These are phyloP conservation scores for Thumatha senex DNA, from an alignment of 2,888 invertebrate genomes.

Conservation along the genomic window DNA sequence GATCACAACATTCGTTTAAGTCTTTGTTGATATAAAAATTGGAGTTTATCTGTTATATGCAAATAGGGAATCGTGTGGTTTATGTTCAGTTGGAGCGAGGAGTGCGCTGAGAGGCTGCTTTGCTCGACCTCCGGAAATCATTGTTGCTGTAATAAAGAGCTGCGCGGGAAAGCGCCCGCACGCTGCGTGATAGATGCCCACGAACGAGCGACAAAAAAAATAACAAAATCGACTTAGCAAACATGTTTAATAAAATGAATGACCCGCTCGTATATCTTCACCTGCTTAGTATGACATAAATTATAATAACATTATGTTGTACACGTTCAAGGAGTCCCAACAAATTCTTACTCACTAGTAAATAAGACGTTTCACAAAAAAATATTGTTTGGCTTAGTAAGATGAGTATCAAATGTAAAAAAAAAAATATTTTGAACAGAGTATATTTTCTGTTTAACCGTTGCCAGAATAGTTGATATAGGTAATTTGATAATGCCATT, in stretches of 20 bases:
- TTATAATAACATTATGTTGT: constrained; percentile 83
- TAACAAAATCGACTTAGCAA: constrained; percentile 81
- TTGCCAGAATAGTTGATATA: constrained; percentile 48
- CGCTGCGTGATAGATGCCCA: constrained; percentile 81
- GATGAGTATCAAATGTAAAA: constrained; percentile 64
- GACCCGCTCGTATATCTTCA: constrained; percentile 82
- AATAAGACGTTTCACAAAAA: constrained; percentile 76
- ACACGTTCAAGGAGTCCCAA: constrained; percentile 79
- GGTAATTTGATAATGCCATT: constrained; percentile 12
- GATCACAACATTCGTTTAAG: not conserved
- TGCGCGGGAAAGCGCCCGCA: constrained; percentile 76
- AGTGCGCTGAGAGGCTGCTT: constrained; percentile 33
- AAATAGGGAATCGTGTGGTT: constrained; percentile 37
- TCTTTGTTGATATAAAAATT: constrained; percentile 2
- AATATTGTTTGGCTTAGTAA: constrained; percentile 69
- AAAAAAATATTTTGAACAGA: constrained; percentile 53
- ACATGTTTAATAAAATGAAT: constrained; percentile 83
- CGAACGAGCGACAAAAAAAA: constrained; percentile 74
- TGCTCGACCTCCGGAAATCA: constrained; percentile 72
- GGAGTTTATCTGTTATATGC: constrained; percentile 35
- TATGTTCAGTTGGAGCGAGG: constrained; percentile 13
- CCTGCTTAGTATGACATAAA: constrained; percentile 83
- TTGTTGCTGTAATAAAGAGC: constrained; percentile 76
- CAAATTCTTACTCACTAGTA: constrained; percentile 80
- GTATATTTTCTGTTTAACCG: constrained; percentile 53